Base-by-base conservation (phyloP, 2,888 invertebrate species). In the Mayetiola destructor region DNA sequence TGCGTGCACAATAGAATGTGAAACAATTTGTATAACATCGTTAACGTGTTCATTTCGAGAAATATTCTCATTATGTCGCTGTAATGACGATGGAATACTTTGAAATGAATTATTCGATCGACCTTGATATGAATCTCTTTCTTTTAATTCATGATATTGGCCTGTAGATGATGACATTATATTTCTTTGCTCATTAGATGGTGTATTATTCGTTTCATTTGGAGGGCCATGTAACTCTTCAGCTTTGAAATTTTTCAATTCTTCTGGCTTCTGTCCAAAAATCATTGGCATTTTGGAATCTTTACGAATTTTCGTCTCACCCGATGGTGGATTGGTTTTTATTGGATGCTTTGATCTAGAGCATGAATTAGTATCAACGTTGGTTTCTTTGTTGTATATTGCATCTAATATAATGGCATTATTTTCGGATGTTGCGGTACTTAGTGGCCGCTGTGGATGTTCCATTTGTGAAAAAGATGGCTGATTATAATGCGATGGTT, bases 181-280 rank as follows among this genome's bases (percentile, higher is more conserved):
- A 27, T 20, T 10, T n/a, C 27, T 27, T 27, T n/a, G 3, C n/a
- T 27, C 5, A 27, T 48, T 48, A 9, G 14, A 48, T 48, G 27
- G n/a, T n/a, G 27, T 4, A n/a, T n/a, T 27, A 27, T 23, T n/a
- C n/a, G 27, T 27, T 48, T 48, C 48, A 2, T 6, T 27, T 3
- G 27, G n/a, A 48, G 2, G 5, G 1, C 5, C 18, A 16, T 16
- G 9, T 48, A 23, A 53, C 2, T 30, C 2, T 32, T 53, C 30
- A 2, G 53, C 30, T 32, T 14, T 23, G 18, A 56, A 21, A 32
- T 56, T 56, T 21, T 56, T 56, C 30, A 56, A 32, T 56, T 56
- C 56, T 42, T 56, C 56, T 2, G 56, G 56, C n/a, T 56, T 56
- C 14, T 20, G 18, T 3, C 56, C 56, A 21, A 56, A 56, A 32